Evolutionary conservation across 2,113 vertebrate species (phyloP), one percentile per base, ranked within the genome.

Genomic region (Ailuropoda melanoleuca): DNA sequence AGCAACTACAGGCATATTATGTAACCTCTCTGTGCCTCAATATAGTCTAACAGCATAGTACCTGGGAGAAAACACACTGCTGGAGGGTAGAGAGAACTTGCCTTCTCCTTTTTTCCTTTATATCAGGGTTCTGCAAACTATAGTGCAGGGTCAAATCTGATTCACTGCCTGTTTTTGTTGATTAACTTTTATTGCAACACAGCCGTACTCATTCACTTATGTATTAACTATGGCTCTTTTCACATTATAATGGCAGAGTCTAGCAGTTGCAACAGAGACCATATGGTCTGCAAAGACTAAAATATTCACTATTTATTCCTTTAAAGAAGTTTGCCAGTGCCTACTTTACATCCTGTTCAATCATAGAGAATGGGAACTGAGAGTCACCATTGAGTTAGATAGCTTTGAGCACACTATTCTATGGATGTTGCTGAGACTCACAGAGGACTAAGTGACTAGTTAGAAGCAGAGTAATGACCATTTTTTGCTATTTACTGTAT

Each of bases 121-220:
- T 9, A 77, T 56, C 9, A 17, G 7, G 8, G 4, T 74, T 60
- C 62, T 85, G 17, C 21, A 53, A 80, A 80, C 12, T 84, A 62
- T 0, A 85, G 62, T 70, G 37, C 18, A 64, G 34, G 12, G 56
- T 48, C 21, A 74, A 62, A 89, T 75, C 39, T 60, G 39, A 12
- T 26, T 26, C 60, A 43, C 3, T 26, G 4, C 8, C n/a, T 95
- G n/a, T 68, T 96, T 72, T 53, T 96, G 26, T 85, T 55, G 37
- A 89, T 74, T 74, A 89, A 75, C 34, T 92, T 88, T 96, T 94
- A 56, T 93, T 64, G 46, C 8, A 84, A 72, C 37, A 66, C 29
- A 91, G 75, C 1, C 43, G 82, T 29, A 50, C 29, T 80, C 15
- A 64, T 74, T 88, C 64, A 58, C 24, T 85, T 81, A 66, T 56